Evolutionary conservation across 2,113 vertebrate genomes (phyloP).

Genomic region (Clarias batrachus): DNA sequence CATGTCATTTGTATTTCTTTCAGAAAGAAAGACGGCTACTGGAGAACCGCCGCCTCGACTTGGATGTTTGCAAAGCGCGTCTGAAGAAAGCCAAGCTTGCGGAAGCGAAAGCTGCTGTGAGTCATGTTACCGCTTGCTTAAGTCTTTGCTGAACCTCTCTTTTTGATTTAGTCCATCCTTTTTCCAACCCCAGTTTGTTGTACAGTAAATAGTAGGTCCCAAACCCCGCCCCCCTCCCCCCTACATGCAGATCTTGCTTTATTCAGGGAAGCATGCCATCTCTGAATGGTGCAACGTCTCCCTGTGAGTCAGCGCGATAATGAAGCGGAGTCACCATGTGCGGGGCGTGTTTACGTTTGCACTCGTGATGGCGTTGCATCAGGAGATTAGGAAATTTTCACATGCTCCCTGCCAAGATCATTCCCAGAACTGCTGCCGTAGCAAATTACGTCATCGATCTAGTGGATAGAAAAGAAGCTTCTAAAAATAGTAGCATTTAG

Average conservation of each 20-base stretch:
- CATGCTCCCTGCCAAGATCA: background rate
- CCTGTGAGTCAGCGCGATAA: background rate
- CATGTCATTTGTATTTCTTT: background rate
- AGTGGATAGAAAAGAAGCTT: background rate
- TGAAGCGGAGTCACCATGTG: background rate
- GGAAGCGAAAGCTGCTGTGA: constrained; percentile 92
- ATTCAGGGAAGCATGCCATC: background rate
- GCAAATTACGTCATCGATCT: background rate
- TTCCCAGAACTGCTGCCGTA: background rate
- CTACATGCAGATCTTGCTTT: background rate
- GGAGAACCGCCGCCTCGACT: constrained; percentile 89
- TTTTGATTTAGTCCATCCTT: background rate
- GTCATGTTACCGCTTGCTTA: constrained; percentile 46
- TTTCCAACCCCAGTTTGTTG: background rate
- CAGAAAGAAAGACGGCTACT: constrained; percentile 91
- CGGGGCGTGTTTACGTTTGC: background rate
- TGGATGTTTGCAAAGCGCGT: constrained; percentile 92
- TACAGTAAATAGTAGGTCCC: background rate
- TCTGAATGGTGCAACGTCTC: background rate
- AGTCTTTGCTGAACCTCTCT: constrained; percentile 59
- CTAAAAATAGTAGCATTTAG: background rate
- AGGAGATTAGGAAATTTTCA: background rate
- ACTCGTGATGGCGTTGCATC: constrained; percentile 18
- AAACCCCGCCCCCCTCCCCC: no score
- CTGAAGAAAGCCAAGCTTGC: constrained; percentile 93